Evolutionary conservation across 2,797 vertebrate genomes (phyloP).

Genomic region (Nasua narica): DNA sequence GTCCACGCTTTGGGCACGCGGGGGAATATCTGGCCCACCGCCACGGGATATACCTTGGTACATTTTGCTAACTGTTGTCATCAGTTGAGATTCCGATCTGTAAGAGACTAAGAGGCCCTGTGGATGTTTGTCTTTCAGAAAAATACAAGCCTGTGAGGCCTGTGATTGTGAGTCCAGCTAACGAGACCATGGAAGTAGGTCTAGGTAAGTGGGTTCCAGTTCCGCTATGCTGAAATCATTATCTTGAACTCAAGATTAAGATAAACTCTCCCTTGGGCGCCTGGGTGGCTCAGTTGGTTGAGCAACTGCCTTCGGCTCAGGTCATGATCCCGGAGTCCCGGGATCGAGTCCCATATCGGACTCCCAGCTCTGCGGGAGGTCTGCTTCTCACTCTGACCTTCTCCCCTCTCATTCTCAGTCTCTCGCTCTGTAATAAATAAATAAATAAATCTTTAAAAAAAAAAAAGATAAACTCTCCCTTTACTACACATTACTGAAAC

Average conservation of each 20-base stretch:
- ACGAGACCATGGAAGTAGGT: conserved; percentile 82
- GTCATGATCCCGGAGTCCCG: no score
- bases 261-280: not conserved
- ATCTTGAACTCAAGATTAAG: not conserved
- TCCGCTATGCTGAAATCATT: not conserved
- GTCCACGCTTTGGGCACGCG: not conserved
- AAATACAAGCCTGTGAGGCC: conserved; percentile 61
- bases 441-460: no score
- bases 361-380: no score
- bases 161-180: conserved; percentile 84
- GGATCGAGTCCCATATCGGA: no score
- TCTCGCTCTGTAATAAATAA: no score
- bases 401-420: no score
- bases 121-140: conserved; percentile 75
- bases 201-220: conserved; percentile 83
- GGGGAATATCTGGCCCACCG: not conserved
- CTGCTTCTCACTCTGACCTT: no score
- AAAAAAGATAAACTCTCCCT: not conserved
- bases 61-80: not conserved
- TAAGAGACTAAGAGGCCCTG: not conserved
- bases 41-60: not conserved
- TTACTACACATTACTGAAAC: not conserved
- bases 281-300: no score
- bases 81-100: not conserved
- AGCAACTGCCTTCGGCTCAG: no score